Conservation (phyloP, 2,888 invertebrate genomes). For the Drosophila flavopinicola region DNA sequence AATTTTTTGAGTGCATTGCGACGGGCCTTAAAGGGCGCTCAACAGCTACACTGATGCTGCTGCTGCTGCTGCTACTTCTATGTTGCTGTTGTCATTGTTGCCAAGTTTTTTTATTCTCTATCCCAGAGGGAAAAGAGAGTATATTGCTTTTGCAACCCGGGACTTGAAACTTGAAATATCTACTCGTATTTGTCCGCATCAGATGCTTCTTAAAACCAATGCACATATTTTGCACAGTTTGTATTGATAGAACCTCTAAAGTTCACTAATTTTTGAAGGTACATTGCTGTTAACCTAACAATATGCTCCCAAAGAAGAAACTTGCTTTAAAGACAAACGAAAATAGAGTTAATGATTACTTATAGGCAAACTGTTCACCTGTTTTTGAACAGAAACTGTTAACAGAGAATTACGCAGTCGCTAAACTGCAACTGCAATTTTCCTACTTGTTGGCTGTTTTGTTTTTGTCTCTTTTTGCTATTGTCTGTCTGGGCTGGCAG, state of each 20-base stretch:
- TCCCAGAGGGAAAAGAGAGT: background rate
- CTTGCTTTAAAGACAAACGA: too few relatives aligned
- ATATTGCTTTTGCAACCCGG: background rate
- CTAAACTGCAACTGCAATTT: background rate
- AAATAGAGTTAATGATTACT: too few relatives aligned
- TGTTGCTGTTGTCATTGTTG: constrained; percentile 67
- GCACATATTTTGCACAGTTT: too few relatives aligned
- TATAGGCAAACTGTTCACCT: background rate
- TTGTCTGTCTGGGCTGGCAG: constrained; percentile 60
- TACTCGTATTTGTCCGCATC: too few relatives aligned
- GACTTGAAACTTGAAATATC: background rate
- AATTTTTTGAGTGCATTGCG: constrained; percentile 77
- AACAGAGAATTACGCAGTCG: constrained; percentile 1
- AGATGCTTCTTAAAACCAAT: too few relatives aligned
- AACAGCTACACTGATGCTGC: constrained; percentile 23
- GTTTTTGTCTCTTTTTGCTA: constrained; percentile 43
- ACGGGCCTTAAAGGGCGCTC: constrained; percentile 70
- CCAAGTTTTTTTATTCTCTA: constrained; percentile 18
- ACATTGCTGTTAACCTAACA: too few relatives aligned
- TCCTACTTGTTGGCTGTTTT: constrained; percentile 5
- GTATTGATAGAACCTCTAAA: too few relatives aligned
- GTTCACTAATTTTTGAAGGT: too few relatives aligned
- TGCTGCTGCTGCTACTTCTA: constrained; percentile 27
- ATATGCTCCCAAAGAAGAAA: too few relatives aligned
- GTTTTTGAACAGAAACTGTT: background rate